Percentiles rank a stretch among this genome's conserved stretches.
These are phyloP conservation scores for Latrodectus elegans DNA, from an alignment of 2,888 invertebrate genomes.

Conservation along the genomic window DNA sequence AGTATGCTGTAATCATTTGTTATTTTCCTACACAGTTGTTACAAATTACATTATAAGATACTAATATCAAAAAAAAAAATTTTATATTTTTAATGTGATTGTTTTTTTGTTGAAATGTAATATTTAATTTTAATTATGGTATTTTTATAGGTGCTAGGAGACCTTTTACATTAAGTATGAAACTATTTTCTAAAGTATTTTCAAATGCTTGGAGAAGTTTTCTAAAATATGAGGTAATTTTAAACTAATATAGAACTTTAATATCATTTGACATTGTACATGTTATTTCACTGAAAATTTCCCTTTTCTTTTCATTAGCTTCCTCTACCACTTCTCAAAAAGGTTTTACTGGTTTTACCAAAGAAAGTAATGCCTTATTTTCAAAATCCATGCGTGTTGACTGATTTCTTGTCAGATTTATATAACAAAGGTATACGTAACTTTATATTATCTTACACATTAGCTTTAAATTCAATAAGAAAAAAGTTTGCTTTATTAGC, in stretches of 20 bases:
- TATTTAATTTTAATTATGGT: no score
- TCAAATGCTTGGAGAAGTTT: slow-evolving; percentile 30
- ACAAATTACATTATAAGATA: background rate
- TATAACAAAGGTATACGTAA: slow-evolving; percentile 82
- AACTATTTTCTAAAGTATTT: slow-evolving; percentile 33
- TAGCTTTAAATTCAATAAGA: no score
- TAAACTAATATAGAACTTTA: background rate
- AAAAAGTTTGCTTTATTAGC: no score
- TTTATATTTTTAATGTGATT: background rate
- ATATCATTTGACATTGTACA: background rate
- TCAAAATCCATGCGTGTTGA: slow-evolving; percentile 86
- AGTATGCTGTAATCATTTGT: no score
- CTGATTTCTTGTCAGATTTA: slow-evolving; percentile 93
- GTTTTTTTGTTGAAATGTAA: background rate
- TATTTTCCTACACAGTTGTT: no score
- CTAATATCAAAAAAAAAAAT: background rate
- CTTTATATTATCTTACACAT: no score
- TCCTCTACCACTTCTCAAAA: slow-evolving; percentile 81
- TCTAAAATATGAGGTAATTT: slow-evolving; percentile 40
- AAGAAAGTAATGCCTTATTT: slow-evolving; percentile 88
- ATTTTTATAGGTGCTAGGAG: background rate
- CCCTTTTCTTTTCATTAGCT: slow-evolving; percentile 73
- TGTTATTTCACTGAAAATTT: background rate
- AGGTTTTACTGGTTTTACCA: slow-evolving; percentile 86
- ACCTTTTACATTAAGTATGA: slow-evolving; percentile 30